Conservation (phyloP, 2,113 vertebrate genomes). For the Mastomys natalensis region DNA sequence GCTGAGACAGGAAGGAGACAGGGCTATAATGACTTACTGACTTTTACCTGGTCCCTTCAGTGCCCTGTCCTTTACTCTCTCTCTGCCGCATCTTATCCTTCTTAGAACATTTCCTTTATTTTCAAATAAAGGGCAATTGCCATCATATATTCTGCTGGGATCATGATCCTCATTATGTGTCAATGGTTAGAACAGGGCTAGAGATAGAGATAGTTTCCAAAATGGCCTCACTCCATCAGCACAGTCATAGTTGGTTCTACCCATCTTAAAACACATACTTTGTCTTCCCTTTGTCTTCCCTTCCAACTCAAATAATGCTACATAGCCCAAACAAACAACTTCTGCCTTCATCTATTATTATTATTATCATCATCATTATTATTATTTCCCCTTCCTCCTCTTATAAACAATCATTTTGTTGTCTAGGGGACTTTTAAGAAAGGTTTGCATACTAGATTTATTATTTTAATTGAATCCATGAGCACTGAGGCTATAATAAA, state of each 20-base stretch:
- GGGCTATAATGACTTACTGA: background rate
- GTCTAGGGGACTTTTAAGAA: background rate
- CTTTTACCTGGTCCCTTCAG: background rate
- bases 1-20: background rate
- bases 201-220: conserved; percentile 8
- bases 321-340: background rate
- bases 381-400: background rate
- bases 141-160: background rate
- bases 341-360: background rate
- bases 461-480: conserved; percentile 11
- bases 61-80: conserved; percentile 28
- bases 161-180: conserved; percentile 5
- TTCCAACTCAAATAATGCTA: conserved; percentile 10
- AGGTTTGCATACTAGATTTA: background rate
- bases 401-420: conserved; percentile 37
- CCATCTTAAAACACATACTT: background rate
- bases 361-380: background rate
- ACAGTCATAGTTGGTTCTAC: background rate
- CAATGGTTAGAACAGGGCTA: conserved; percentile 27
- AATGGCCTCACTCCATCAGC: background rate
- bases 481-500: background rate
- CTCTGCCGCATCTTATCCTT: conserved; percentile 23
- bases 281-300: conserved; percentile 56
- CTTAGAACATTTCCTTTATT: conserved; percentile 33
- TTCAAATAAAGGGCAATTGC: conserved; percentile 43